Evolutionary conservation across 2,113 vertebrate genomes (phyloP).

Genomic region (Verasper variegatus): DNA sequence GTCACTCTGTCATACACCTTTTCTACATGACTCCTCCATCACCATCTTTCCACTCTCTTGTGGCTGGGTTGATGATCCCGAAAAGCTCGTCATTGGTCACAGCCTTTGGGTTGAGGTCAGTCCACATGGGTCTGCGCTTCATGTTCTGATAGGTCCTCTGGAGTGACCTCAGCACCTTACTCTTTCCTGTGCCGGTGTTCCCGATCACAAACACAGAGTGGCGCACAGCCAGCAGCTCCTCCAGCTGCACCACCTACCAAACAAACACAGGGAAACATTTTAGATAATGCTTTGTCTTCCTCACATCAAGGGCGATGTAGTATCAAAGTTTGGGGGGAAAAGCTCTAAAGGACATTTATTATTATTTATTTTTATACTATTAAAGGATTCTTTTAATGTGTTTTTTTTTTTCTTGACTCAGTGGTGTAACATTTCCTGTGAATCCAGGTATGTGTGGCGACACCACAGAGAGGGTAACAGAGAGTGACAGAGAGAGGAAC

Average conservation of each 20-base stretch:
- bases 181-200: constrained; percentile 92
- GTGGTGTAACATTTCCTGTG: neutral
- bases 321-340: too few relatives aligned
- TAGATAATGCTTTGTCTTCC: neutral
- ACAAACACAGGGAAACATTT: neutral
- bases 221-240: constrained; percentile 91
- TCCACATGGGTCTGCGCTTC: constrained; percentile 89
- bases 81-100: constrained; percentile 79
- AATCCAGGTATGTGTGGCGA: constrained; percentile 3
- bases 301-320: too few relatives aligned
- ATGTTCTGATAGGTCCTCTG: constrained; percentile 91
- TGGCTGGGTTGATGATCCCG: constrained; percentile 83
- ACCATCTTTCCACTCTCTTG: constrained; percentile 97
- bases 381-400: too few relatives aligned
- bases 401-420: neutral
- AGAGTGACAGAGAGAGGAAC: constrained; percentile 20
- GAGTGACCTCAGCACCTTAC: constrained; percentile 92
- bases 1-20: neutral
- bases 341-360: too few relatives aligned
- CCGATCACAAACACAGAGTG: constrained; percentile 98
- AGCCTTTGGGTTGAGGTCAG: constrained; percentile 86
- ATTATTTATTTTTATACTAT: too few relatives aligned
- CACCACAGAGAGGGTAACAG: constrained; percentile 8
- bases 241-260: constrained; percentile 92
- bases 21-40: constrained; percentile 32